phyloP scores from a whole-genome alignment of 2,113 vertebrate species.

The Plecturocebus donacophilus region DNA sequence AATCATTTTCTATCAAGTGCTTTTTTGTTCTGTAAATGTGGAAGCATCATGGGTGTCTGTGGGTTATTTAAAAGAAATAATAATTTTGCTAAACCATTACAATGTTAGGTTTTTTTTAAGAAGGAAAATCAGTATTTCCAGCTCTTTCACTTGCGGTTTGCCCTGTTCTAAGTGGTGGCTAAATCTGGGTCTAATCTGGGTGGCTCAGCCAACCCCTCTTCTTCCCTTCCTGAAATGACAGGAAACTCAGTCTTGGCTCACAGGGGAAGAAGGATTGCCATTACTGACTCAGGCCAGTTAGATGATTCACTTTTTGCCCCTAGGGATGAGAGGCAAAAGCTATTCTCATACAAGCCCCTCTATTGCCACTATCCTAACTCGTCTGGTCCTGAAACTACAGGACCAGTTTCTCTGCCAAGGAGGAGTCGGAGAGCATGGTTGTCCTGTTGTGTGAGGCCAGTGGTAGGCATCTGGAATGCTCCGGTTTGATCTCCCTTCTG shows the following conservation, averaged over 20 bases:
- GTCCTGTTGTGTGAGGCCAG: neutral
- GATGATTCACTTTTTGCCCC: neutral
- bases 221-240: neutral
- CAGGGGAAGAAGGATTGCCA: neutral
- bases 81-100: constrained; percentile 79
- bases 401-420: neutral
- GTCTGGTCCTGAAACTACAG: neutral
- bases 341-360: neutral
- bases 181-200: neutral
- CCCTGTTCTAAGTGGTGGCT: constrained; percentile 47
- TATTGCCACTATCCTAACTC: neutral
- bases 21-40: constrained; percentile 80
- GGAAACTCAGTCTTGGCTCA: neutral
- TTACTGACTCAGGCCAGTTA: neutral
- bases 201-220: neutral
- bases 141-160: constrained; percentile 65
- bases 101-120: constrained; percentile 80
- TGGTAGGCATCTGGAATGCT: neutral
- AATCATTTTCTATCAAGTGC: constrained; percentile 67
- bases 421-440: neutral
- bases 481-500: neutral
- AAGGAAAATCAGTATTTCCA: constrained; percentile 56
- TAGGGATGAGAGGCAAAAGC: neutral
- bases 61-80: constrained; percentile 81
- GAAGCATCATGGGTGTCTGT: constrained; percentile 79